Conservation (phyloP, 1,140 invertebrate genomes). For the Dinoponera quadriceps region DNA sequence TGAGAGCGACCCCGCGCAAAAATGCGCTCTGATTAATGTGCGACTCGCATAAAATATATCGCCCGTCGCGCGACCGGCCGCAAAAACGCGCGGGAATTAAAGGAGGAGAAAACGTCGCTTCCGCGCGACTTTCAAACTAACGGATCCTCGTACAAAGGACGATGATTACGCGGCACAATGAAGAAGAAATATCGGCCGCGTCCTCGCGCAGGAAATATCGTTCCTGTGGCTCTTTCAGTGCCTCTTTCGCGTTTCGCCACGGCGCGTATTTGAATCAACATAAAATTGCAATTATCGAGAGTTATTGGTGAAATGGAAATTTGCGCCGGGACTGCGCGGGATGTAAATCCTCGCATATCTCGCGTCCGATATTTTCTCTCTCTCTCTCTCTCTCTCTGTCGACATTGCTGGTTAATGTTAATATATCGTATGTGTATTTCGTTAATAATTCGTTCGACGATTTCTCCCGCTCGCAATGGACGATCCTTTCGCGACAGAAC, state of each 20-base stretch:
- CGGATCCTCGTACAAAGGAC: constrained; percentile 31
- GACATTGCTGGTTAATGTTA: too few relatives aligned
- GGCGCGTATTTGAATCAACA: background rate
- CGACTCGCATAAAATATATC: constrained; percentile 42
- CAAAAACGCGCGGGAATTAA: constrained; percentile 31
- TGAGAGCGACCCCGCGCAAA: constrained; percentile 19
- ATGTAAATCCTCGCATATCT: too few relatives aligned
- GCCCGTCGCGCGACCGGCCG: background rate
- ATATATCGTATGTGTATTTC: too few relatives aligned
- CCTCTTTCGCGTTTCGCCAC: background rate
- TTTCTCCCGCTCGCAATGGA: too few relatives aligned
- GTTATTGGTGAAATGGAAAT: too few relatives aligned
- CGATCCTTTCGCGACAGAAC: background rate
- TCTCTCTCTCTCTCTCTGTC: too few relatives aligned
- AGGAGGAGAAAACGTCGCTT: constrained; percentile 18
- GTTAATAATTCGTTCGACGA: too few relatives aligned
- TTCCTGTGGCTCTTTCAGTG: background rate
- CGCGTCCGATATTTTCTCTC: too few relatives aligned
- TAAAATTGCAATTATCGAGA: background rate
- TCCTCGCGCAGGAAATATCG: constrained; percentile 17
- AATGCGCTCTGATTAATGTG: constrained; percentile 56
- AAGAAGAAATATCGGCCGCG: constrained; percentile 31
- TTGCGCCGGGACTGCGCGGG: too few relatives aligned
- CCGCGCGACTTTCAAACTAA: constrained; percentile 41
- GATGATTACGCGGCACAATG: constrained; percentile 44